Evolutionary conservation across 2,113 vertebrate species (phyloP).

Genomic region (Scomber japonicus): DNA sequence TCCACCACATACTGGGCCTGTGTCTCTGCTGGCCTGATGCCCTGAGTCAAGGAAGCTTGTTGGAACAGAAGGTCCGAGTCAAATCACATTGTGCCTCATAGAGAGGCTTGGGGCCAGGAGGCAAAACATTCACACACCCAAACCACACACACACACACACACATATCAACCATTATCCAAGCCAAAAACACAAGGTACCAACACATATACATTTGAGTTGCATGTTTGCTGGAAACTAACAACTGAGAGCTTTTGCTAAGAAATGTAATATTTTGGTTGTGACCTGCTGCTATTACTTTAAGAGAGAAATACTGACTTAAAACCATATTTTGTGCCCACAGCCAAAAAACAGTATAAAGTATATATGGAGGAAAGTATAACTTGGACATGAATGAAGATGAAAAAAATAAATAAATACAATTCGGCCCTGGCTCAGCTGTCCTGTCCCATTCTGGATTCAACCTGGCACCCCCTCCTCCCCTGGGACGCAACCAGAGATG

Average conservation of each 20-base stretch:
- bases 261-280: background rate
- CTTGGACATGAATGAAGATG: too few species aligned
- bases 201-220: slow-evolving; percentile 1
- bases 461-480: too few species aligned
- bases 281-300: too few species aligned
- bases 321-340: too few species aligned
- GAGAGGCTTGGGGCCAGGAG: slow-evolving; percentile 10
- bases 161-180: background rate
- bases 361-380: too few species aligned
- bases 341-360: too few species aligned
- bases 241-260: background rate
- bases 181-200: background rate
- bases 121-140: background rate
- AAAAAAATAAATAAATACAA: too few species aligned
- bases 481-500: too few species aligned
- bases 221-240: background rate
- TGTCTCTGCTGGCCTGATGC: slow-evolving; percentile 30
- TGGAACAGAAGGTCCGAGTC: slow-evolving; percentile 73
- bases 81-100: slow-evolving; percentile 39
- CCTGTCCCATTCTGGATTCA: too few species aligned
- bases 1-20: background rate
- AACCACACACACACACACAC: slow-evolving; percentile 5
- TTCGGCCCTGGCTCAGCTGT: too few species aligned
- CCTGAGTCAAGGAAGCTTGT: slow-evolving; percentile 36
- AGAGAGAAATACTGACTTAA: too few species aligned